Evolutionary conservation across 2,888 invertebrate species (phyloP).

Genomic region (Lochmaea capreae): DNA sequence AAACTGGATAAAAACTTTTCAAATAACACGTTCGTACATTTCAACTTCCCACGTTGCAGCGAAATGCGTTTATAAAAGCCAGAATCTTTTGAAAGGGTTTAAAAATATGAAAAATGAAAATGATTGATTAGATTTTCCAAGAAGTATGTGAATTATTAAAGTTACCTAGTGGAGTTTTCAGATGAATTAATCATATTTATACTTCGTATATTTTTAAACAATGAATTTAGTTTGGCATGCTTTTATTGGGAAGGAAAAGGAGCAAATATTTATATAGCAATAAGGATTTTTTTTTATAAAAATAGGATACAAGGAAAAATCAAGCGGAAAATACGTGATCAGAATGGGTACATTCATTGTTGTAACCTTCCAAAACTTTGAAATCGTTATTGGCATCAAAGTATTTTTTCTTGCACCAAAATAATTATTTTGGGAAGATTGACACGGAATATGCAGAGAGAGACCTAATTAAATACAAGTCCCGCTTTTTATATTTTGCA

Average conservation of each 20-base stretch:
- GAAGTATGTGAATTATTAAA: not conserved
- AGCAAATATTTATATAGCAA: too few relatives aligned
- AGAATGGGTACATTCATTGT: too few relatives aligned
- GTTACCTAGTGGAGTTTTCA: not conserved
- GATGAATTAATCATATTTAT: not conserved
- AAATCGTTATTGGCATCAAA: too few relatives aligned
- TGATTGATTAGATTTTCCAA: not conserved
- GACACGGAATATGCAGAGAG: too few relatives aligned
- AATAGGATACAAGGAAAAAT: too few relatives aligned
- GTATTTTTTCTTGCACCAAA: too few relatives aligned
- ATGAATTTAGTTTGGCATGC: not conserved
- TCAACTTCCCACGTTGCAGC: not conserved
- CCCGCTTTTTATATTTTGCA: too few relatives aligned
- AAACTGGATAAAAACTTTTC: conserved; percentile 6
- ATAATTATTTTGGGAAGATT: too few relatives aligned
- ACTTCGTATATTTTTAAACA: not conserved
- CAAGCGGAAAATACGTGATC: too few relatives aligned
- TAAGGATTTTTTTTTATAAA: too few relatives aligned
- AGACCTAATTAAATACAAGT: too few relatives aligned
- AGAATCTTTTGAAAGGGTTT: not conserved
- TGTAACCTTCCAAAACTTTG: too few relatives aligned
- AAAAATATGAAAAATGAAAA: not conserved
- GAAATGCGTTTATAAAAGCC: not conserved
- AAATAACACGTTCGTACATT: conserved; percentile 7
- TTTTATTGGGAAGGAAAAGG: not conserved